phyloP scores from a whole-genome alignment of 2,888 invertebrate species.

The Punctoribates punctum region DNA sequence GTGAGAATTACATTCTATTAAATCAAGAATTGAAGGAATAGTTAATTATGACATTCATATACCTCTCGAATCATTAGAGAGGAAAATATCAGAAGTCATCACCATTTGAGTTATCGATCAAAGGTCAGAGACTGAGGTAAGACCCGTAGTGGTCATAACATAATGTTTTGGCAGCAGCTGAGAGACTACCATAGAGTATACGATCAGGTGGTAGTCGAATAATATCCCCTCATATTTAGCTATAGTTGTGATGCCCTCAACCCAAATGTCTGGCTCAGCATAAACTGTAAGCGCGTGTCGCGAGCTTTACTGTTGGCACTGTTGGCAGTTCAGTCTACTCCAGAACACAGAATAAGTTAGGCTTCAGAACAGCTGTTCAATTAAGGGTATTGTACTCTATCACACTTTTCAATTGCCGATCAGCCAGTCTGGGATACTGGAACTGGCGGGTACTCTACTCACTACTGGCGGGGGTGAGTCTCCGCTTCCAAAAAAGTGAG shows the following conservation, averaged over 20 bases:
- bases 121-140: not conserved
- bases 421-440: slow-evolving; percentile 11
- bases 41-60: slow-evolving; percentile 10
- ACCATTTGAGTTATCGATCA: slow-evolving; percentile 13
- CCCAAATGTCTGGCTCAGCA: slow-evolving; percentile 15
- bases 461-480: slow-evolving; percentile 16
- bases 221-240: slow-evolving; percentile 10
- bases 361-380: slow-evolving; percentile 21
- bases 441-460: slow-evolving; percentile 8
- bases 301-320: not conserved
- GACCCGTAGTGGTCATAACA: slow-evolving; percentile 5
- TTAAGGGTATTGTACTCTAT: slow-evolving; percentile 32
- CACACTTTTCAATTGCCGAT: slow-evolving; percentile 4
- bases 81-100: slow-evolving; percentile 30
- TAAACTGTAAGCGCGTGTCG: slow-evolving; percentile 21
- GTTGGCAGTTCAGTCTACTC: not conserved
- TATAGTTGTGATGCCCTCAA: slow-evolving; percentile 16
- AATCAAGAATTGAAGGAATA: not conserved
- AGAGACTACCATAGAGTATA: not conserved
- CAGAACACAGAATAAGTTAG: slow-evolving; percentile 10
- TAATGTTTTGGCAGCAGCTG: not conserved
- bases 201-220: slow-evolving; percentile 30
- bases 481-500: not conserved
- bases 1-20: too few relatives aligned
- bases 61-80: not conserved